Conservation (phyloP, 1,140 invertebrate species). For the Bicyclus anynana region DNA sequence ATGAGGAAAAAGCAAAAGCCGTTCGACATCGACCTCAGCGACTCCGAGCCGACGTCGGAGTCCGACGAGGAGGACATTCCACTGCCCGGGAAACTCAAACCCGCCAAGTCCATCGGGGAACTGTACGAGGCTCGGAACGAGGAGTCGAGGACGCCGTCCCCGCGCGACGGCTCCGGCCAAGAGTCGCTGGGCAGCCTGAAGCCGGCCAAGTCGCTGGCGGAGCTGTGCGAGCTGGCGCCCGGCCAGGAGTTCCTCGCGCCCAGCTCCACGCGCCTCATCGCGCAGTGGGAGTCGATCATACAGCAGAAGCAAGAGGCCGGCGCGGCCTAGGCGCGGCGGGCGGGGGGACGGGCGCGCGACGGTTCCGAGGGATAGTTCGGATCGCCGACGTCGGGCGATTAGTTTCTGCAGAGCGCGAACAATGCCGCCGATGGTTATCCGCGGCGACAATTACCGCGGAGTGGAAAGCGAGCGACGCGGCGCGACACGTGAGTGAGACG, state of each 20-base stretch:
- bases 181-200: conserved; percentile 74
- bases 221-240: conserved; percentile 77
- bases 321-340: no score
- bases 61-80: conserved; percentile 79
- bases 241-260: conserved; percentile 77
- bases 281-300: conserved; percentile 80
- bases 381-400: conserved; percentile 56
- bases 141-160: conserved; percentile 68
- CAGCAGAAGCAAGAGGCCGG: conserved; percentile 78
- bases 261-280: conserved; percentile 79
- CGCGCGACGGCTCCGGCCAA: conserved; percentile 61
- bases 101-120: conserved; percentile 79
- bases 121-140: conserved; percentile 72
- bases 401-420: conserved; percentile 61
- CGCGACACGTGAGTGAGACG: conserved; percentile 51
- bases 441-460: conserved; percentile 47
- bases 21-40: conserved; percentile 73
- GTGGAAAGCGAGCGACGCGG: conserved; percentile 64
- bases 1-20: conserved; percentile 75
- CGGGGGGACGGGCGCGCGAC: no score
- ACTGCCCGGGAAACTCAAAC: conserved; percentile 75
- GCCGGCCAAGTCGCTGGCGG: conserved; percentile 79
- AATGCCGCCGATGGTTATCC: conserved; percentile 70
- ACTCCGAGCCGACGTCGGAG: conserved; percentile 69
- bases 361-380: no score